phyloP scores from a whole-genome alignment of 2,888 invertebrate genomes.

The Digitonthophagus gazella region DNA sequence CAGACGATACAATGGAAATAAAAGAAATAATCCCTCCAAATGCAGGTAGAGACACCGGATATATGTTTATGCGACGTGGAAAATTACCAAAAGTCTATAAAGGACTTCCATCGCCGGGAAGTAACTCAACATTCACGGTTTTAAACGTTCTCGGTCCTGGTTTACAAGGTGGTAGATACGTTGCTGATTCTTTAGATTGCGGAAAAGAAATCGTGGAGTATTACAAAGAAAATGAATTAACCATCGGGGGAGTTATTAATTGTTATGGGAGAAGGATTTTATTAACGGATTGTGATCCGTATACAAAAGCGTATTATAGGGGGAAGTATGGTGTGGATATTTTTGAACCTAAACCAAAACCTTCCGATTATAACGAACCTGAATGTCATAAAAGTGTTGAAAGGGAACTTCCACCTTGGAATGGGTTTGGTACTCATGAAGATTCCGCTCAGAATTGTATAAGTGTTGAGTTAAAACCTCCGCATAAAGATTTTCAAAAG shows the following conservation, averaged over 20 bases:
- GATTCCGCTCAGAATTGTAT: slow-evolving; percentile 87
- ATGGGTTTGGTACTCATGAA: slow-evolving; percentile 86
- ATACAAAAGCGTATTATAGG: slow-evolving; percentile 79
- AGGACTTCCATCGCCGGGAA: slow-evolving; percentile 53
- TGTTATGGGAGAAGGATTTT: slow-evolving; percentile 79
- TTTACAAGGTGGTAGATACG: slow-evolving; percentile 55
- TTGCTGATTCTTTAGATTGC: slow-evolving; percentile 59
- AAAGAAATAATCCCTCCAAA: slow-evolving; percentile 69
- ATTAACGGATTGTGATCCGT: slow-evolving; percentile 80
- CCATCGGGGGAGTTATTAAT: slow-evolving; percentile 77
- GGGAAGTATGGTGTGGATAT: slow-evolving; percentile 56
- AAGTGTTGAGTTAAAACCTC: slow-evolving; percentile 75
- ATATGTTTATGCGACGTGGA: slow-evolving; percentile 71
- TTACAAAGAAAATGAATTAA: slow-evolving; percentile 72
- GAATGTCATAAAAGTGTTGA: slow-evolving; percentile 41
- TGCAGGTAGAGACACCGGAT: slow-evolving; percentile 68
- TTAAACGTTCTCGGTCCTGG: slow-evolving; percentile 64
- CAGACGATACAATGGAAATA: slow-evolving; percentile 87
- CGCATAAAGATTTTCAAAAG: slow-evolving; percentile 74
- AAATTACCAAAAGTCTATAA: slow-evolving; percentile 72
- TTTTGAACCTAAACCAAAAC: slow-evolving; percentile 61
- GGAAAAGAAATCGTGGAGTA: slow-evolving; percentile 54
- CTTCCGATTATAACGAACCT: slow-evolving; percentile 39
- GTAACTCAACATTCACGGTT: slow-evolving; percentile 54
- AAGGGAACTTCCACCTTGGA: slow-evolving; percentile 77